Evolutionary conservation across 2,113 vertebrate genomes (phyloP).

Genomic region (Ancistrus triradiatus): DNA sequence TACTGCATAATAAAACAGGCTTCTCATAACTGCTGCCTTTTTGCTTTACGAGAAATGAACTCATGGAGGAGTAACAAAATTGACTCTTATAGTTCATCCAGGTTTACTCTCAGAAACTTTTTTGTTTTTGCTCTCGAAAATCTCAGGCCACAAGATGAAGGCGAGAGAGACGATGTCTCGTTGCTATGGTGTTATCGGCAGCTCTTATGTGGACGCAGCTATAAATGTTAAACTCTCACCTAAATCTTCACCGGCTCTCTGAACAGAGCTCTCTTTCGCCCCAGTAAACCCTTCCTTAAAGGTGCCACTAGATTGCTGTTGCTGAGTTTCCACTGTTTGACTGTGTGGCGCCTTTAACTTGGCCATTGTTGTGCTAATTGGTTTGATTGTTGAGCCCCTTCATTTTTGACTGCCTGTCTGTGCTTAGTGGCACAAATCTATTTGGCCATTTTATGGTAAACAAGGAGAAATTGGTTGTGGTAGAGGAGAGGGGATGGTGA

Average conservation of each 20-base stretch:
- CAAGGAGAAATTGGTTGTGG: too few species aligned
- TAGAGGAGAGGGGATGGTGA: too few species aligned
- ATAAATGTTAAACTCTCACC: slow-evolving; percentile 69
- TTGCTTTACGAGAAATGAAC: too few species aligned
- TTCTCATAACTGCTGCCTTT: too few species aligned
- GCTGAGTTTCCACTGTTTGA: neutral
- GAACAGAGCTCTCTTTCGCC: slow-evolving; percentile 35
- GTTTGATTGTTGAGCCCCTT: slow-evolving; percentile 7
- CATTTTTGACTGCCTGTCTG: slow-evolving; percentile 48
- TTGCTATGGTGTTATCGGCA: slow-evolving; percentile 70
- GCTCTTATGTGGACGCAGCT: slow-evolving; percentile 65
- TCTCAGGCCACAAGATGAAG: slow-evolving; percentile 41
- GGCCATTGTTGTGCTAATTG: neutral
- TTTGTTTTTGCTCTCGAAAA: too few species aligned
- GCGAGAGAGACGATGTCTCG: slow-evolving; percentile 48
- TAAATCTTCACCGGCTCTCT: slow-evolving; percentile 44
- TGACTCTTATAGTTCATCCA: too few species aligned
- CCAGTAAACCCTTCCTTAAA: slow-evolving; percentile 38
- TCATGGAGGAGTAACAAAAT: too few species aligned
- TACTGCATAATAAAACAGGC: too few species aligned
- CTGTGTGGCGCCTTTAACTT: neutral
- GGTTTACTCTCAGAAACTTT: neutral
- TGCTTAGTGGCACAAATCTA: too few species aligned
- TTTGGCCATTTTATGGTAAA: too few species aligned
- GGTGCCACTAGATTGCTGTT: slow-evolving; percentile 19